Conservation (phyloP, 92 coral and sea anemone genomes). For the Meandrina meandrites region DNA sequence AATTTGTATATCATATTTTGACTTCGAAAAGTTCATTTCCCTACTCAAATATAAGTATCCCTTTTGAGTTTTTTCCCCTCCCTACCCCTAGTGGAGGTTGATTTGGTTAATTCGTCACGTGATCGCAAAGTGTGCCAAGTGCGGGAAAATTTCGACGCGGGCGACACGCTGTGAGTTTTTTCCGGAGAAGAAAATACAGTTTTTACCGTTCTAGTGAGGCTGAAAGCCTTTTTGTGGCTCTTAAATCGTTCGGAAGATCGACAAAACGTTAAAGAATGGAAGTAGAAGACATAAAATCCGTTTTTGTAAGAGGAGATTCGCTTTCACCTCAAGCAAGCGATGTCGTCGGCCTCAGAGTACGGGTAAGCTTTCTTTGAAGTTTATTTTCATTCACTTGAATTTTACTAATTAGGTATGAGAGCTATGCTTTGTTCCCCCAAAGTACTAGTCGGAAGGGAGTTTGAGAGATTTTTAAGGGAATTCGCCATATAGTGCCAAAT, state of each 20-base stretch:
- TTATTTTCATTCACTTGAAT: no score
- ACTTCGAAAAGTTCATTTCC: no score
- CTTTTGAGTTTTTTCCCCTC: not conserved
- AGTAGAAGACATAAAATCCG: not conserved
- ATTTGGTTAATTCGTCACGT: slow-evolving; percentile 3
- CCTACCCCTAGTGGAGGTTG: not conserved
- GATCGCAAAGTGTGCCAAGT: slow-evolving; percentile 8
- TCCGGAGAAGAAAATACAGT: not conserved
- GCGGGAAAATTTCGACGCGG: slow-evolving; percentile 23
- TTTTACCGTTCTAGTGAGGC: not conserved
- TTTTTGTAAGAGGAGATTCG: not conserved
- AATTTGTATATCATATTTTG: no score
- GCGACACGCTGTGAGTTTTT: not conserved
- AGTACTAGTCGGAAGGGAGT: no score
- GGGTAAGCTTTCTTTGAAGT: not conserved
- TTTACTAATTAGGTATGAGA: no score
- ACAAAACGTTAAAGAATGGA: not conserved
- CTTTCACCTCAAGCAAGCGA: not conserved
- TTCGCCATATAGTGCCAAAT: no score
- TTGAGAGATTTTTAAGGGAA: no score
- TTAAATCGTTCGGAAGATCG: not conserved
- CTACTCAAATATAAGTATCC: no score
- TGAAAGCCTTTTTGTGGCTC: not conserved
- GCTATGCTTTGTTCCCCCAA: no score
- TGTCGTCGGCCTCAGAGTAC: not conserved